phyloP scores from a whole-genome alignment of 2,797 vertebrate genomes.

The Pseudomugil tenellus region DNA sequence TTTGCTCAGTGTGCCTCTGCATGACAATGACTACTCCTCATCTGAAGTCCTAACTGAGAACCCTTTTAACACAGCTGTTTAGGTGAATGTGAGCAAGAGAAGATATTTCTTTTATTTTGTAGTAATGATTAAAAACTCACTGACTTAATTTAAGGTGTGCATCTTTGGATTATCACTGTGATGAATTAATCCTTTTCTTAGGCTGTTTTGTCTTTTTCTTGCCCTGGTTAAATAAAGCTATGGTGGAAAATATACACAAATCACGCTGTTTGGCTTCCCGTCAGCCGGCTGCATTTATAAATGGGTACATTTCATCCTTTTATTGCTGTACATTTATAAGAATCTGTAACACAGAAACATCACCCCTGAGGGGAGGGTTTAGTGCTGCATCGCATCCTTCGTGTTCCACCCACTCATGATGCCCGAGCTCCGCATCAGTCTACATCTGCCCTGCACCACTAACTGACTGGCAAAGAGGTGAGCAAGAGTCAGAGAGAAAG shows the following conservation, averaged over 20 bases:
- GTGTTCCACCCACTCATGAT: conserved; percentile 54
- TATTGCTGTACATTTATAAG: background rate
- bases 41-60: conserved; percentile 19
- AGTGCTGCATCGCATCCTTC: conserved; percentile 27
- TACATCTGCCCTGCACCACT: conserved; percentile 49
- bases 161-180: conserved; percentile 47
- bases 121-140: conserved; percentile 23
- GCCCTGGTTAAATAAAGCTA: conserved; percentile 55
- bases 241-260: conserved; percentile 1
- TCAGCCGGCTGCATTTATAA: background rate
- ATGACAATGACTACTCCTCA: conserved; percentile 38
- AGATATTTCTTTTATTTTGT: conserved; percentile 28
- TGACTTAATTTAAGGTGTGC: conserved; percentile 40
- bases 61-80: conserved; percentile 30
- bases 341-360: background rate
- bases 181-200: conserved; percentile 26
- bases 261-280: conserved; percentile 5
- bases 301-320: background rate
- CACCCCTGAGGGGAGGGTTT: conserved; percentile 32
- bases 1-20: conserved; percentile 19
- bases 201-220: conserved; percentile 23
- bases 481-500: conserved; percentile 45
- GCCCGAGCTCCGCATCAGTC: conserved; percentile 44
- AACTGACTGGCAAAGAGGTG: conserved; percentile 50
- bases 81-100: conserved; percentile 18